Evolutionary conservation across 2,888 invertebrate species (phyloP).

Genomic region (Rhagophthalmus giganteus): DNA sequence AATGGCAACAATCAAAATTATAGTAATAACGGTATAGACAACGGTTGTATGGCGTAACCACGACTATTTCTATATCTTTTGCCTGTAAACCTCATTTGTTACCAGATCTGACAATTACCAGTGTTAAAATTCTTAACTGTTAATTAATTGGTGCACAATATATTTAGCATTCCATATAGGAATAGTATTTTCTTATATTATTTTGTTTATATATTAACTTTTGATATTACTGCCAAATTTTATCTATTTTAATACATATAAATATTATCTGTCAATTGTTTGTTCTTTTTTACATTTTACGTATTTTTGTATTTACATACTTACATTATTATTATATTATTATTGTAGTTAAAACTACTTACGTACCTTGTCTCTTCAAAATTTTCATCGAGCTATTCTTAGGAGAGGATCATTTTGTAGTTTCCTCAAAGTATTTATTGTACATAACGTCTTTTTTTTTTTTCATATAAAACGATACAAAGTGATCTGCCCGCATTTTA

Average conservation of each 20-base stretch:
- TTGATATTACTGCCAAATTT: constrained; percentile 53
- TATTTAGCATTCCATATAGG: constrained; percentile 51
- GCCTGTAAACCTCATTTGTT: constrained; percentile 42
- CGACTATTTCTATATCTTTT: constrained; percentile 8
- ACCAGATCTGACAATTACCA: constrained; percentile 50
- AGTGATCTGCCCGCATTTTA: no score
- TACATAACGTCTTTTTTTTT: no score
- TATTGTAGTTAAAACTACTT: constrained; percentile 40
- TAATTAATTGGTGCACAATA: constrained; percentile 45
- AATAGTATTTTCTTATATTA: constrained; percentile 42
- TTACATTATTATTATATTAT: no score
- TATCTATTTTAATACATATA: constrained; percentile 42
- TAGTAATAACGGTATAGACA: constrained; percentile 61
- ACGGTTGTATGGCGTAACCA: constrained; percentile 65
- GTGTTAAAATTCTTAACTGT: constrained; percentile 31
- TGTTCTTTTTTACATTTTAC: constrained; percentile 45
- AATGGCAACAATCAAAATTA: constrained; percentile 60
- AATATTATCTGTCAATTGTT: constrained; percentile 32
- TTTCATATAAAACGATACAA: no score
- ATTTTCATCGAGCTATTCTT: no score
- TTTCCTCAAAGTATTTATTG: no score
- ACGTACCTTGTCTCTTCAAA: constrained; percentile 33
- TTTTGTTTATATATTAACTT: constrained; percentile 40
- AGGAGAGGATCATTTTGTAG: constrained; percentile 10
- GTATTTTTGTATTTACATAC: constrained; percentile 49